Conservation (phyloP, 2,888 invertebrate species). For the Agonopterix heracliana region DNA sequence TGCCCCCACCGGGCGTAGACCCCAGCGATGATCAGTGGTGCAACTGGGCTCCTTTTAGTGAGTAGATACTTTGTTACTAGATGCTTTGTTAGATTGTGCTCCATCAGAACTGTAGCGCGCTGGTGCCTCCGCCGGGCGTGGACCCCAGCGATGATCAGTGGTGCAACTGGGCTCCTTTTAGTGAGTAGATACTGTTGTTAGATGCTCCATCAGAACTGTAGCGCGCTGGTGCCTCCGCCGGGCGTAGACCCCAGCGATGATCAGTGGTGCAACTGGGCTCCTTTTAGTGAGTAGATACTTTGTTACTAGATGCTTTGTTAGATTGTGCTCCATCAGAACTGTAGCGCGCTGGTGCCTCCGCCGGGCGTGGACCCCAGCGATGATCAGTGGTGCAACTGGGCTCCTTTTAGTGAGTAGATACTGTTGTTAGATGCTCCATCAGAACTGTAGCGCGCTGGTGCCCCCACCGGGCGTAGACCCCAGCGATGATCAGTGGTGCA, state of each 20-base stretch:
- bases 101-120: constrained; percentile 85
- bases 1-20: constrained; percentile 72
- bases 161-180: constrained; percentile 93
- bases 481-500: constrained; percentile 82
- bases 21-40: constrained; percentile 81
- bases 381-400: constrained; percentile 89
- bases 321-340: constrained; percentile 90
- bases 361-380: constrained; percentile 61
- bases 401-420: constrained; percentile 84
- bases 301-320: constrained; percentile 84
- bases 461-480: constrained; percentile 74
- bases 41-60: constrained; percentile 92
- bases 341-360: constrained; percentile 78
- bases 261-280: constrained; percentile 91
- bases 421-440: constrained; percentile 78
- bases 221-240: constrained; percentile 77
- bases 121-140: constrained; percentile 71
- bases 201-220: constrained; percentile 90
- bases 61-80: constrained; percentile 78
- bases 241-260: constrained; percentile 61
- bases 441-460: constrained; percentile 85
- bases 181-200: constrained; percentile 66
- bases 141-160: constrained; percentile 76
- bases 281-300: constrained; percentile 81
- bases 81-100: constrained; percentile 92